phyloP scores from a whole-genome alignment of 2,888 invertebrate species.

The Drosophila bunnanda region DNA sequence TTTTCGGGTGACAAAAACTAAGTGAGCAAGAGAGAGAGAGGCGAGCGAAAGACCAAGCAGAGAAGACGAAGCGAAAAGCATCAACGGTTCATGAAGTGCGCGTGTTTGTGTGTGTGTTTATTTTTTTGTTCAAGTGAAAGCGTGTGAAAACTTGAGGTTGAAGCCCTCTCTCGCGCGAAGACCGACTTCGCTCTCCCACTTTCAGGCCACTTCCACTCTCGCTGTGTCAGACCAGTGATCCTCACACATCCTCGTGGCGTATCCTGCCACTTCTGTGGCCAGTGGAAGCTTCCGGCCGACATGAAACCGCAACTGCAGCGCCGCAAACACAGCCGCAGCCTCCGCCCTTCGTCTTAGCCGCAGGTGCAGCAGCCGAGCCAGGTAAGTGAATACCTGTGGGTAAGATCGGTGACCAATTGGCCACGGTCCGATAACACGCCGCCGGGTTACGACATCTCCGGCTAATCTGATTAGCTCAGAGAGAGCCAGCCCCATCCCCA shows the following conservation, averaged over 20 bases:
- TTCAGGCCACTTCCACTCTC: background rate
- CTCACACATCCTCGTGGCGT: constrained; percentile 18
- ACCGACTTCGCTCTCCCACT: constrained; percentile 12
- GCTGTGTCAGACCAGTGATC: background rate
- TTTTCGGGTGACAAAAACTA: constrained; percentile 7
- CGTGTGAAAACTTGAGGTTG: constrained; percentile 67
- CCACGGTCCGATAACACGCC: constrained; percentile 12
- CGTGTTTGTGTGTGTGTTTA: constrained; percentile 14
- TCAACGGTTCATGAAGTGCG: constrained; percentile 41
- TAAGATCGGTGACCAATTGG: constrained; percentile 15
- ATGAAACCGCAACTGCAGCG: constrained; percentile 63
- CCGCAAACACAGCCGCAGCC: constrained; percentile 12
- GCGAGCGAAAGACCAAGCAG: background rate
- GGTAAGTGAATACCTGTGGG: constrained; percentile 30
- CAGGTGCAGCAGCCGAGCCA: constrained; percentile 8
- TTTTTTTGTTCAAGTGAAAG: constrained; percentile 65
- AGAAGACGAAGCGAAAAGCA: constrained; percentile 18
- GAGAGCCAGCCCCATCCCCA: background rate
- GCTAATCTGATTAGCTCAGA: constrained; percentile 24
- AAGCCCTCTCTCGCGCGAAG: constrained; percentile 29
- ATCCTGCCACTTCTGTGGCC: constrained; percentile 58
- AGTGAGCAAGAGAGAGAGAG: background rate
- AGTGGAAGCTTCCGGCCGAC: constrained; percentile 60
- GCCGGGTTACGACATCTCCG: constrained; percentile 28
- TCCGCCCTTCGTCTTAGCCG: constrained; percentile 17